Base-by-base conservation (phyloP, 2,888 invertebrate species). In the Dexiosoma caninum region DNA sequence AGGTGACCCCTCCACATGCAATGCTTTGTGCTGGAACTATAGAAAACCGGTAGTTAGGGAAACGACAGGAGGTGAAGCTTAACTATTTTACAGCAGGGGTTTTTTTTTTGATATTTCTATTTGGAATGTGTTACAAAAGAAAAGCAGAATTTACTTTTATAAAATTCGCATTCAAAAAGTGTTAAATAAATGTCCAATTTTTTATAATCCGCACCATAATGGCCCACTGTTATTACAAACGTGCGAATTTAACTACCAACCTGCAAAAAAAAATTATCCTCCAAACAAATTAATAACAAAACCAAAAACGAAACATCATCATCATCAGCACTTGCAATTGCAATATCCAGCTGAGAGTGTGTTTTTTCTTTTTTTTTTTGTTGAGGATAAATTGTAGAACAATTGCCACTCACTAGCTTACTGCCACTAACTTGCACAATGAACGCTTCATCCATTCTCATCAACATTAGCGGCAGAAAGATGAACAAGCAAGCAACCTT, bases 291-390 rank as follows among this genome's bases (percentile, higher is more conserved):
- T 37, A 72, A 64, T 44, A 55, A 12, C 9, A 42, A 27, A 51
- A 59, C 14, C 6, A 66, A 44, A 57, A 71, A 37, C 55, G 40
- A 60, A 57, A 57, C 46, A 49, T 27, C 27, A 44, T 8, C 44
- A 72, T 72, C 49, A 51, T 35, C 51, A 71, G 53, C 40, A 49
- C 32, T 51, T 44, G 40, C 51, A 32, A 23, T 53, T 3, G 21
- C 78, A 77, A 79, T 79, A 81, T 76, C 79, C 79, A 77, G 67
- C 74, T 67, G 80, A 59, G 74, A 64, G 51, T 49, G 30, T 35
- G 44, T 72, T 70, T 35, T 27, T n/a, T n/a, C n/a, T n/a, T n/a
- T n/a, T n/a, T n/a, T n/a, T n/a, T n/a, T n/a, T n/a, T n/a, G n/a
- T 3, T 10, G 16, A 14, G 35, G 6, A 53, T 70, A 10, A 55